Evolutionary conservation across 2,888 invertebrate species (phyloP), one percentile per base, ranked within the genome.

Genomic region (Girardia tigrina): DNA sequence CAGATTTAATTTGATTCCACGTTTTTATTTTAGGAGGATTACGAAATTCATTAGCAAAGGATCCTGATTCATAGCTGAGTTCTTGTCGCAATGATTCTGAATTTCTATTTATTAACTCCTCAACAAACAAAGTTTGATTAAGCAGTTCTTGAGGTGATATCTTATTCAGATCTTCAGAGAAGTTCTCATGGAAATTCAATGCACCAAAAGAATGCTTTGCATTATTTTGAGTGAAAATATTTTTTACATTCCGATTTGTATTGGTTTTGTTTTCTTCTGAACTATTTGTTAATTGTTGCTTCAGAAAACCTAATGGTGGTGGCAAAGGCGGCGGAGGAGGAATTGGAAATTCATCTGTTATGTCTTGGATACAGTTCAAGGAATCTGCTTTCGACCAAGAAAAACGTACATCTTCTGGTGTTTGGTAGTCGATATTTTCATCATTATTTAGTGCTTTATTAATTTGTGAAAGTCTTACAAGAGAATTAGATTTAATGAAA

Each of bases 301-400:
- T 56, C 23, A 56, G 23, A n/a, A n/a, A 12, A 56, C n/a, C 23
- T 56, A 56, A 56, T 20, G 56, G 56, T 12, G 56, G 56, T 8
- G 56, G 56, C n/a, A 56, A 56, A 56, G 56, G 56, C n/a, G 56
- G 56, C 4, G 56, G 56, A 20, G 56, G 56, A 20, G 56, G 56
- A 56, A 56, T 56, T 12, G 56, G 56, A 16, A 56, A 56, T 56
- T 56, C 56, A 56, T 56, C 56, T 20, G 56, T 56, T 4, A 56
- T 56, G n/a, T 56, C 56, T n/a, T 56, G 56, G 23, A 56, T 56
- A 56, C 23, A 56, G 23, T 56, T 56, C n/a, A 56, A 56, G 20
- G 56, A 56, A 56, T 56, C 56, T 20, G 56, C n/a, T 56, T 56
- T 56, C 56, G 56, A 56, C 56, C 56, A 56, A 20, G 56, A 56